These are phyloP conservation scores for Scophthalmus maximus DNA, from an alignment of 2,113 vertebrate species.

Conservation along the genomic window DNA sequence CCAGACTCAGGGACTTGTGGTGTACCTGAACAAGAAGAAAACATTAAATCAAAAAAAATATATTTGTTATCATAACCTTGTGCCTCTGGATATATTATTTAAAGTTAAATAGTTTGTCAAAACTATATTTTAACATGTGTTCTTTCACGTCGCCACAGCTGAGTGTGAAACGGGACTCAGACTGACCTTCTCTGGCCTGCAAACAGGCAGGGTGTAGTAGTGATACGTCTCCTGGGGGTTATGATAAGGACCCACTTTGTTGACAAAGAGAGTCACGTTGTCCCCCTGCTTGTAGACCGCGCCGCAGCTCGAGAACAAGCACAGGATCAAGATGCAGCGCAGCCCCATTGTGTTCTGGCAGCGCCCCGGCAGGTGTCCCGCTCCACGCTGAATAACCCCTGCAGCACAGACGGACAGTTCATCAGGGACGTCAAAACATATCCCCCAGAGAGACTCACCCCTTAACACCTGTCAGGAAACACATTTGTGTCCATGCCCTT, in stretches of 20 bases:
- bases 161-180: constrained; percentile 8
- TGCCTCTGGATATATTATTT: background rate
- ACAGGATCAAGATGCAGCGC: constrained; percentile 76
- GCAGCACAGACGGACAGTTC: constrained; percentile 39
- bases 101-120: background rate
- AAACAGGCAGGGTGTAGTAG: constrained; percentile 92
- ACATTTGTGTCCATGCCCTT: background rate
- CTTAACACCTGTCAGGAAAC: background rate
- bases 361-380: constrained; percentile 47
- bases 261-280: constrained; percentile 89
- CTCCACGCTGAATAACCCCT: constrained; percentile 62
- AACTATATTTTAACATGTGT: background rate
- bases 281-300: constrained; percentile 85
- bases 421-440: too few relatives aligned
- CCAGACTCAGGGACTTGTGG: constrained; percentile 91
- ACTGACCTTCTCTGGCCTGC: constrained; percentile 88
- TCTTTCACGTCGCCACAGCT: constrained; percentile 5
- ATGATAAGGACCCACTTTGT: constrained; percentile 95
- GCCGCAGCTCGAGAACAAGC: constrained; percentile 74
- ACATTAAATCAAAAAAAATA: background rate
- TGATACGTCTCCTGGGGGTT: constrained; percentile 96
- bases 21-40: constrained; percentile 75
- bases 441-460: too few relatives aligned
- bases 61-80: background rate
- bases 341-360: constrained; percentile 55